Evolutionary conservation across 2,113 vertebrate genomes (phyloP), one percentile per base, ranked within the genome.

Genomic region (Spea multiplicata): DNA sequence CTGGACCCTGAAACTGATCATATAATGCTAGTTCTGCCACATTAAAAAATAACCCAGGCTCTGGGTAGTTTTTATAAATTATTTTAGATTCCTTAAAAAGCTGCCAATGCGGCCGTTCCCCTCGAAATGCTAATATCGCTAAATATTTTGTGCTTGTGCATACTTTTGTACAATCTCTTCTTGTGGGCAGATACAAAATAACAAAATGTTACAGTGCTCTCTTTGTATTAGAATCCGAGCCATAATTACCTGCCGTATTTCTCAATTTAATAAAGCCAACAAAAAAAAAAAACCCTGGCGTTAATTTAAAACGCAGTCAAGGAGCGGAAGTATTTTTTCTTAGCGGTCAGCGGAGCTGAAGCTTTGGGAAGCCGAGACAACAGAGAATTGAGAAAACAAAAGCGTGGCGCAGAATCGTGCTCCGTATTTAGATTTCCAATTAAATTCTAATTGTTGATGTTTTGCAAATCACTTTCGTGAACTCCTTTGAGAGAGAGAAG

Each of bases 221-320:
- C 30, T 30, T 30, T 30, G 30, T 30, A 30, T 30, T 30, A 30
- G 30, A 30, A 30, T 30, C 30, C 30, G 10, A 59, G 50, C 55
- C 10, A 59, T 4, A 59, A 13, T 13, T 59, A 13, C 55, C 4
- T 59, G 55, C 12, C 10, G 6, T 59, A 59, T 13, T 12, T 13
- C 8, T 59, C 9, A 59, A 59, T 59, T 59, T 59, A 59, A 13
- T 59, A 59, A 59, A 50, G 55, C 46, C 16, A 4, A 12, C 48
- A 17, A 70, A 69, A 30, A 30, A 30, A 30, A 30, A 30, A 30
- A 30, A 30, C 1, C 17, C 4, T 48, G 10, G 17, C n/a, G 13
- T 59, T 78, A 71, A 77, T 77, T 64, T 77, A 77, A 70, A 77
- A 71, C 45, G 45, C 44, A 30, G 17, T 45, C 47, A 78, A 47